These are phyloP conservation scores for Endotricha flammealis DNA, from an alignment of 2,888 invertebrate species.

Conservation along the genomic window DNA sequence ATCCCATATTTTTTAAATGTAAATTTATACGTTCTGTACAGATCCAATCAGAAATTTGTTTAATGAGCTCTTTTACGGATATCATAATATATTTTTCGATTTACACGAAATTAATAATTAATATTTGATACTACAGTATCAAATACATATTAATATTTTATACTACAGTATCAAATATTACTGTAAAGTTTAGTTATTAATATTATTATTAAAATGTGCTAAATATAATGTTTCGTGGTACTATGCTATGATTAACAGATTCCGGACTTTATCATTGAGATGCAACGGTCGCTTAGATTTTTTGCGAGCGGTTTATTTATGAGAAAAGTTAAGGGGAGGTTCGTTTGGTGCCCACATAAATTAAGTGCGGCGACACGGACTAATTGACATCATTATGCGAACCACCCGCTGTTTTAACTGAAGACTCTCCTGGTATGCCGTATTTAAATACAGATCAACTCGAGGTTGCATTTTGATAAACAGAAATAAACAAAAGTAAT, in stretches of 20 bases:
- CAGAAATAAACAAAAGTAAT: no score
- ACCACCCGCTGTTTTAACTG: constrained; percentile 17
- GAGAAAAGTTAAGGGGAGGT: constrained; percentile 51
- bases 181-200: no score
- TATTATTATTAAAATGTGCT: no score
- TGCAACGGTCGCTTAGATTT: constrained; percentile 34
- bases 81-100: no score
- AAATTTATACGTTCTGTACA: no score
- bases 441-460: constrained; percentile 5
- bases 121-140: no score
- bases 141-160: no score
- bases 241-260: constrained; percentile 2
- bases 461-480: not conserved
- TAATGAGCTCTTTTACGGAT: no score
- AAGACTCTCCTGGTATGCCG: constrained; percentile 1
- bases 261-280: constrained; percentile 24
- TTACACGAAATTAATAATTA: no score
- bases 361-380: constrained; percentile 54
- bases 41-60: no score
- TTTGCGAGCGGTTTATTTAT: constrained; percentile 53
- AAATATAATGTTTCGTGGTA: not conserved
- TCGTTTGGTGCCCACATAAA: constrained; percentile 48
- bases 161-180: no score
- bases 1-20: no score
- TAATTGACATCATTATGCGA: constrained; percentile 57